Evolutionary conservation across 1,140 invertebrate genomes (phyloP).

Genomic region (Drosophila nikananu): DNA sequence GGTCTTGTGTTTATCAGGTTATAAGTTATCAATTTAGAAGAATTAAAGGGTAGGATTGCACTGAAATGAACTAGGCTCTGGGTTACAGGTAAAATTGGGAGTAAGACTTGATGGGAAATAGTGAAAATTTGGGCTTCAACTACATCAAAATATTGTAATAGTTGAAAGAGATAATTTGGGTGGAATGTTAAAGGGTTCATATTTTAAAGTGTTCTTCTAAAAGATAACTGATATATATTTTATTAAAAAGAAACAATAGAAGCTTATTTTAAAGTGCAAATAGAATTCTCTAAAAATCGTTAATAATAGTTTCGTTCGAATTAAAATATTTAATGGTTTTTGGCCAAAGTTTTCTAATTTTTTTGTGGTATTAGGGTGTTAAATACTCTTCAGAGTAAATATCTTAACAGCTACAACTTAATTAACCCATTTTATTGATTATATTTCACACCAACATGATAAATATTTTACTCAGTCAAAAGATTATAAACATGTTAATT

Average conservation of each 20-base stretch:
- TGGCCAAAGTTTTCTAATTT: background rate
- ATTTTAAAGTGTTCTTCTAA: too few relatives aligned
- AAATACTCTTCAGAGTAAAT: background rate
- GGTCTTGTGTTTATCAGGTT: constrained; percentile 36
- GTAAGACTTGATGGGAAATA: background rate
- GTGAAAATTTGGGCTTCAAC: too few relatives aligned
- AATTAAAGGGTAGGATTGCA: background rate
- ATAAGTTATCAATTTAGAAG: constrained; percentile 28
- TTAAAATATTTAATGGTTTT: background rate
- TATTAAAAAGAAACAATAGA: too few relatives aligned
- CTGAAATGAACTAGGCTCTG: background rate
- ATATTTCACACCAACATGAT: background rate
- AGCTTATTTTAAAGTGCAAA: too few relatives aligned
- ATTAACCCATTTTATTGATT: constrained; percentile 2
- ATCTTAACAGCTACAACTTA: background rate
- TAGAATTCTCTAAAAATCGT: too few relatives aligned
- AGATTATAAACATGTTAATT: constrained; percentile 5
- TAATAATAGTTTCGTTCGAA: too few relatives aligned
- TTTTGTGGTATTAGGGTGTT: background rate
- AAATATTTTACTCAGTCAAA: background rate
- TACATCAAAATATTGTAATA: background rate
- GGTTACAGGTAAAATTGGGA: background rate
- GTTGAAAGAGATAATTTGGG: background rate
- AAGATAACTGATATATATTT: too few relatives aligned
- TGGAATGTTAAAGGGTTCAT: too few relatives aligned